A percentile compares a stretch with the other conserved stretches of the same genome.
phyloP scores from a whole-genome alignment of 2,888 invertebrate genomes.

The Macrosoma leucophasiata region DNA sequence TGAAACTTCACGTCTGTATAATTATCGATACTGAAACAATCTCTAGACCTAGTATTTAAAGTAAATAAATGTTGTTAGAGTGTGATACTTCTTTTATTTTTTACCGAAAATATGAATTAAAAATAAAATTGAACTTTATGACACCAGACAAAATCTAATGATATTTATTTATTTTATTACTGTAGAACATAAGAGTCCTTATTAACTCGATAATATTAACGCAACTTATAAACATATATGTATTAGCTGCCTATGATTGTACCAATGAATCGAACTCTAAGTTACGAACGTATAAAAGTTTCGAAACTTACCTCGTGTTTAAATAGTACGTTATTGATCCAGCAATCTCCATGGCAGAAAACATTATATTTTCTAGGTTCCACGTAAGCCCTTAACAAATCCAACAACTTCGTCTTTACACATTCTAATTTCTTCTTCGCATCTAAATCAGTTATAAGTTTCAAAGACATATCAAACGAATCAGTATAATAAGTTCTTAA shows the following conservation, averaged over 20 bases:
- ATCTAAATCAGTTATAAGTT: constrained; percentile 36
- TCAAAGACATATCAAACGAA: constrained; percentile 50
- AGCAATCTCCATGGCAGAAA: constrained; percentile 62
- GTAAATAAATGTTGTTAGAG: too few species aligned
- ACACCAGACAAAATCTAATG: too few species aligned
- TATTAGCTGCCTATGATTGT: not conserved
- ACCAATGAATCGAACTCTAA: constrained; percentile 2
- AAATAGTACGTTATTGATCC: constrained; percentile 56
- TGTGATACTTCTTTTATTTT: too few species aligned
- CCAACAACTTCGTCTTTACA: constrained; percentile 38
- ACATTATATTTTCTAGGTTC: constrained; percentile 43
- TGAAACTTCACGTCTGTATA: too few species aligned
- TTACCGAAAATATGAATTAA: too few species aligned
- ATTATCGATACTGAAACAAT: too few species aligned
- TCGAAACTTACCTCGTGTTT: constrained; percentile 40
- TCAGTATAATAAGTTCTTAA: constrained; percentile 50
- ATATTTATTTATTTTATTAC: too few species aligned
- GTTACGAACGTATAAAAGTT: too few species aligned
- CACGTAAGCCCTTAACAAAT: constrained; percentile 42
- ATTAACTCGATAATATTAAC: too few species aligned
- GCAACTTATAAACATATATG: not conserved
- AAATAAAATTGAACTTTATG: too few species aligned
- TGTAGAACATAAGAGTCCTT: too few species aligned
- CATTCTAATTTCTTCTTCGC: constrained; percentile 38
- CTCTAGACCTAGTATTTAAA: too few species aligned